phyloP scores from a whole-genome alignment of 2,113 vertebrate genomes.

The Sturnira hondurensis region DNA sequence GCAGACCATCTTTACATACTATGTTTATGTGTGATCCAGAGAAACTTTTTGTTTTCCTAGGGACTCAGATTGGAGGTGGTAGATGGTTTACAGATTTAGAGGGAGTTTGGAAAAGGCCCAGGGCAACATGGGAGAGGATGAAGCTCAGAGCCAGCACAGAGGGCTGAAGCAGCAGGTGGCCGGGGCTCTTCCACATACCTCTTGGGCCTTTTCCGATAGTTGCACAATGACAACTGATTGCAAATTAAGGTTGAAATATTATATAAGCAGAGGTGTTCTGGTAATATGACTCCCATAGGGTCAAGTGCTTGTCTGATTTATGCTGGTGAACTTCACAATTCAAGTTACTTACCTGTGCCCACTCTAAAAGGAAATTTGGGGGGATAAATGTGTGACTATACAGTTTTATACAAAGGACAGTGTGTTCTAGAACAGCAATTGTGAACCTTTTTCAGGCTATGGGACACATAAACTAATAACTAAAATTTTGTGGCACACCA shows the following conservation, averaged over 20 bases:
- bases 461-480: too few relatives aligned
- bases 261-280: background rate
- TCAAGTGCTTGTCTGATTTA: background rate
- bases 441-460: too few relatives aligned
- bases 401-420: background rate
- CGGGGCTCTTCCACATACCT: background rate
- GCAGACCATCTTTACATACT: background rate
- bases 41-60: background rate
- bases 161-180: background rate
- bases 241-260: background rate
- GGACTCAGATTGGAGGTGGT: background rate
- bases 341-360: background rate
- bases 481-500: too few relatives aligned
- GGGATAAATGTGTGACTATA: background rate
- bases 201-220: background rate
- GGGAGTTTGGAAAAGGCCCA: background rate
- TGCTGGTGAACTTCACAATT: background rate
- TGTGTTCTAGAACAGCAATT: too few relatives aligned
- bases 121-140: background rate
- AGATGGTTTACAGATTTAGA: conserved; percentile 14
- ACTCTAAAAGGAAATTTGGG: background rate
- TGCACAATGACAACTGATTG: background rate
- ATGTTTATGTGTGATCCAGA: background rate
- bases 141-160: background rate
- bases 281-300: fast-evolving